phyloP scores from a whole-genome alignment of 92 coral and sea anemone genomes.

The Montipora capitata region DNA sequence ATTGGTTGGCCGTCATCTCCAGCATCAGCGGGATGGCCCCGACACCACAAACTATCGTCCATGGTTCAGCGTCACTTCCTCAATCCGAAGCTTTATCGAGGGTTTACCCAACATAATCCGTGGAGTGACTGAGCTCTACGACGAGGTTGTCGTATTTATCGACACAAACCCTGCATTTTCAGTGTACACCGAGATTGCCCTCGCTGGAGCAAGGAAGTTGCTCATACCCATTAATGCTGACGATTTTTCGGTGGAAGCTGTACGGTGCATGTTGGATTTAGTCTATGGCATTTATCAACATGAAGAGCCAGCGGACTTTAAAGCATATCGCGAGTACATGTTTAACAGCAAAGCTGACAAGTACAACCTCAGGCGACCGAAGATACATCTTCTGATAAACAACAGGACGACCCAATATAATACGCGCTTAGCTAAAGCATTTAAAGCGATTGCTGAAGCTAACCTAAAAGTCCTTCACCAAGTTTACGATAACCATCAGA shows the following conservation, averaged over 20 bases:
- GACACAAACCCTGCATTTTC: constrained; percentile 47
- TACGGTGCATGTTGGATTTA: constrained; percentile 28
- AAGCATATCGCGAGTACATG: constrained; percentile 8
- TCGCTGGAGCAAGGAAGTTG: constrained; percentile 35
- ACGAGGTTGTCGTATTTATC: constrained; percentile 30
- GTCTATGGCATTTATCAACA: constrained; percentile 10
- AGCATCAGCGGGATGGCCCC: not conserved
- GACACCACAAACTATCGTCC: not conserved
- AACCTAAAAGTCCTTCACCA: not conserved
- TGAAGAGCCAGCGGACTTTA: not conserved
- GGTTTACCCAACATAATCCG: not conserved
- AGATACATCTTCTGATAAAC: constrained; percentile 28
- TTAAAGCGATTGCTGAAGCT: not conserved
- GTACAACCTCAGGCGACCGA: not conserved
- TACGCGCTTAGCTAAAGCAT: not conserved
- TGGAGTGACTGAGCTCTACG: not conserved
- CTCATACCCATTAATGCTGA: constrained; percentile 40
- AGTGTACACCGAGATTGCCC: constrained; percentile 40
- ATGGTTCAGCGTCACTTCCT: not conserved
- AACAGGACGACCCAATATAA: not conserved
- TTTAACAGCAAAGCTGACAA: not conserved
- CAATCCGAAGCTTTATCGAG: constrained; percentile 18
- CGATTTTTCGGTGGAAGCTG: constrained; percentile 19
- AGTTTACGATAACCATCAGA: not conserved
- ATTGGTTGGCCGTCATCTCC: constrained; percentile 24